A percentile compares a stretch with the other conserved stretches of the same genome.
phyloP scores from a whole-genome alignment of 2,113 vertebrate species.

The Aramus guarauna region DNA sequence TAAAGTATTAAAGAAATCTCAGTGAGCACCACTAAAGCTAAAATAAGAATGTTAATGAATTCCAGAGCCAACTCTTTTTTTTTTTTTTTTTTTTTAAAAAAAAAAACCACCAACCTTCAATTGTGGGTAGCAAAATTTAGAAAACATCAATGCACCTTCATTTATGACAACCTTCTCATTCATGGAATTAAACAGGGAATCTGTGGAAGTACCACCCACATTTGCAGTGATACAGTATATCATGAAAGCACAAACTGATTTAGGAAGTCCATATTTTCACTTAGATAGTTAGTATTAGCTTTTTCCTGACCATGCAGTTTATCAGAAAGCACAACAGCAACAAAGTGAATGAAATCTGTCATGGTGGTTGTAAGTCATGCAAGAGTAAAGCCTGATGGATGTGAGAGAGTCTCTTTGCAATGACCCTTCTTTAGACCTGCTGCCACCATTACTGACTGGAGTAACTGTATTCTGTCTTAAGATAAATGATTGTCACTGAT shows the following conservation, averaged over 20 bases:
- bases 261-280: constrained; percentile 3
- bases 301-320: background rate
- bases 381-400: background rate
- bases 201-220: background rate
- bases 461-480: background rate
- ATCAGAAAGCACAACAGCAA: constrained; percentile 1
- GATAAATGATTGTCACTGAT: constrained; percentile 29
- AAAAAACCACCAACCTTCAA: too few relatives aligned
- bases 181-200: constrained; percentile 18
- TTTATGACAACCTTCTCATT: constrained; percentile 39
- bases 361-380: background rate
- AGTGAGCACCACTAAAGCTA: constrained; percentile 13
- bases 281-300: background rate
- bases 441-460: background rate
- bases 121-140: constrained; percentile 36
- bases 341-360: constrained; percentile 6
- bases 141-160: constrained; percentile 37
- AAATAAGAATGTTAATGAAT: constrained; percentile 35
- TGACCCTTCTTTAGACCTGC: constrained; percentile 14
- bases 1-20: constrained; percentile 56
- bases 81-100: background rate
- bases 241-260: constrained; percentile 49
- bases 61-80: background rate
- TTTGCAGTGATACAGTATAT: background rate
- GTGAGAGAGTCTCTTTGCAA: background rate